Conservation (phyloP, 2,113 vertebrate genomes). For the Phyllostomus hastatus region DNA sequence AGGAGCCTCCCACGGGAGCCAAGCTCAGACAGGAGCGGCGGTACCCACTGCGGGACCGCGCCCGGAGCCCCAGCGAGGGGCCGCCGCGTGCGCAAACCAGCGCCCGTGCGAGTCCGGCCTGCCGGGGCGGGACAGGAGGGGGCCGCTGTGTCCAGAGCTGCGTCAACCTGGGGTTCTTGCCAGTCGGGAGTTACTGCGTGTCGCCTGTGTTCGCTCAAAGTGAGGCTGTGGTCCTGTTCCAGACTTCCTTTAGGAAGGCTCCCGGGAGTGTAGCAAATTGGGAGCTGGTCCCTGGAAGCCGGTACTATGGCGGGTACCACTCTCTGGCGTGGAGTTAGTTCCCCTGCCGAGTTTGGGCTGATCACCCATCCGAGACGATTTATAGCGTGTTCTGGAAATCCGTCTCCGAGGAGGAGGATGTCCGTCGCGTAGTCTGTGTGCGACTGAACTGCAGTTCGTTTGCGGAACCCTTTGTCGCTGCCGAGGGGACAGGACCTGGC, state of each 20-base stretch:
- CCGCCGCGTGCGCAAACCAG: too few relatives aligned
- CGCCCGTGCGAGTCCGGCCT: too few relatives aligned
- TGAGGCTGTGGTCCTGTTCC: background rate
- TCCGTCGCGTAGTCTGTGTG: background rate
- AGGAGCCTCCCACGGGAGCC: background rate
- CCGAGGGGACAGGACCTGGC: background rate
- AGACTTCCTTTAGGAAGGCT: background rate
- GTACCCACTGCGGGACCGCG: fast-evolving
- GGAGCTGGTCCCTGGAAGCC: fast-evolving
- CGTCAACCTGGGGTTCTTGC: background rate
- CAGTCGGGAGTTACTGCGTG: too few relatives aligned
- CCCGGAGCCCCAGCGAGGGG: background rate
- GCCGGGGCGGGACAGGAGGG: too few relatives aligned
- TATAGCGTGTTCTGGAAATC: background rate
- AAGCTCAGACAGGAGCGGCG: fast-evolving
- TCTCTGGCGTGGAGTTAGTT: background rate
- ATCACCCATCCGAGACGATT: background rate
- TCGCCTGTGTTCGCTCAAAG: background rate
- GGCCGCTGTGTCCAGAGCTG: background rate
- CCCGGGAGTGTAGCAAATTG: background rate
- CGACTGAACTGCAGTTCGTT: background rate
- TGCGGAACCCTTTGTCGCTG: background rate
- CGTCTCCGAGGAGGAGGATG: background rate
- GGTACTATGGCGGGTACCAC: background rate
- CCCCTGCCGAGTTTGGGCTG: background rate